Evolutionary conservation across 2,888 invertebrate genomes (phyloP).

Genomic region (Sinhomidia bicolor): DNA sequence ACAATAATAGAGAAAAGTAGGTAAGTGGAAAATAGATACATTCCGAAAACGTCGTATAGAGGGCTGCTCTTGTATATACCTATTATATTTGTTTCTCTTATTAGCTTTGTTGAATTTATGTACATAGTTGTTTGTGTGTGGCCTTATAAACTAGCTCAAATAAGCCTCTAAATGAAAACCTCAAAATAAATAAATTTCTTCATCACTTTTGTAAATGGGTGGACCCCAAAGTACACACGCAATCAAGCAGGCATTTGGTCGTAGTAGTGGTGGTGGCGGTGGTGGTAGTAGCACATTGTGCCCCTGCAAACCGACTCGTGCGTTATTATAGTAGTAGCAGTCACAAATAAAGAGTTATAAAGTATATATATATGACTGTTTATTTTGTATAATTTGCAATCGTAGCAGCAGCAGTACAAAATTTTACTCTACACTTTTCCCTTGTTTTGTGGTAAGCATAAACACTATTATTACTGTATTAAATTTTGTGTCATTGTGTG

Average conservation of each 20-base stretch:
- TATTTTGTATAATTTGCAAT: slow-evolving; percentile 3
- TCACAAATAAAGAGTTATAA: background rate
- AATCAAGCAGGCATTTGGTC: slow-evolving; percentile 30
- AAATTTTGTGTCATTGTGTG: slow-evolving; percentile 29
- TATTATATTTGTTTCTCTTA: background rate
- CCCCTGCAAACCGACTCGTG: background rate
- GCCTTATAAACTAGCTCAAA: slow-evolving; percentile 46
- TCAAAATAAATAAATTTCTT: slow-evolving; percentile 71
- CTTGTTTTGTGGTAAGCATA: slow-evolving; percentile 34
- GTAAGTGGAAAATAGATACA: slow-evolving; percentile 16
- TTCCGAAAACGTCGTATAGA: slow-evolving; percentile 18
- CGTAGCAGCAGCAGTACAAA: background rate
- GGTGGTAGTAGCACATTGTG: slow-evolving; percentile 1
- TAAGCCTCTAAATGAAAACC: slow-evolving; percentile 60
- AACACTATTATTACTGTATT: slow-evolving; percentile 34
- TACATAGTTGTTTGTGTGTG: slow-evolving; percentile 60
- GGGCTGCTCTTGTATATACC: slow-evolving; percentile 36
- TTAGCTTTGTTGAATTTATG: background rate
- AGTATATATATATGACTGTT: background rate
- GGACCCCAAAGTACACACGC: slow-evolving; percentile 63
- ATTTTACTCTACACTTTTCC: slow-evolving; percentile 32
- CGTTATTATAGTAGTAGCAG: background rate
- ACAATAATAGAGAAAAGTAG: too few relatives aligned
- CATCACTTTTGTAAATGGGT: slow-evolving; percentile 70
- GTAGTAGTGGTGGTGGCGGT: background rate